Percentiles rank a stretch among this genome's conserved stretches.
phyloP scores from a whole-genome alignment of 64 coral and sea anemone species.

The Cladopsammia gracilis region DNA sequence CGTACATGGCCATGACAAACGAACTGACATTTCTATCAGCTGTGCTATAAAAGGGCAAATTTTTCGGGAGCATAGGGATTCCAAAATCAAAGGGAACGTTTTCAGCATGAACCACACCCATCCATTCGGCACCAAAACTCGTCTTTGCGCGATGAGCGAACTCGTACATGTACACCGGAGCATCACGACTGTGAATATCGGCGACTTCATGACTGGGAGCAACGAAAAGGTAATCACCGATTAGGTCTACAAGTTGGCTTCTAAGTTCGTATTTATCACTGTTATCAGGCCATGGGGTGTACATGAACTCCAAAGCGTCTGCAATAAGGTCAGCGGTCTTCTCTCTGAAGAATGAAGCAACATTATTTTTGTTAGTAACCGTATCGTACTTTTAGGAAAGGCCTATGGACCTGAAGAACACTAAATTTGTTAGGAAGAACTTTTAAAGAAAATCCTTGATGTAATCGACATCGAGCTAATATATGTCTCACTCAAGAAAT shows the following conservation, averaged over 20 bases:
- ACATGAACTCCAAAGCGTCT: slow-evolving; percentile 64
- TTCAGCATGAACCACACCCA: slow-evolving; percentile 55
- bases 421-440: too few species aligned
- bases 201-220: slow-evolving; percentile 63
- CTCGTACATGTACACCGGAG: slow-evolving; percentile 62
- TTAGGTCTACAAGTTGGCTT: slow-evolving; percentile 46
- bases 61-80: background rate
- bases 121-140: slow-evolving; percentile 7
- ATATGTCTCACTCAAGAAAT: too few species aligned
- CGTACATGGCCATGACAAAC: slow-evolving; percentile 57
- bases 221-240: slow-evolving; percentile 63
- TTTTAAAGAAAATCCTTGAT: too few species aligned
- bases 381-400: too few species aligned
- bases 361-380: too few species aligned
- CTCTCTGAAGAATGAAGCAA: background rate
- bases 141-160: slow-evolving; percentile 43
- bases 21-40: slow-evolving; percentile 74
- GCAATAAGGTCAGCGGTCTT: background rate
- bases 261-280: slow-evolving; percentile 5
- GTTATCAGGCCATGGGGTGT: slow-evolving; percentile 76
- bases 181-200: slow-evolving; percentile 53
- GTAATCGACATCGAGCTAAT: too few species aligned
- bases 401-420: too few species aligned
- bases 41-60: slow-evolving; percentile 33
- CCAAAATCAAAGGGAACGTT: slow-evolving; percentile 77